Base-by-base conservation (phyloP, 2,888 invertebrate genomes). In the Deroplatys truncata region DNA sequence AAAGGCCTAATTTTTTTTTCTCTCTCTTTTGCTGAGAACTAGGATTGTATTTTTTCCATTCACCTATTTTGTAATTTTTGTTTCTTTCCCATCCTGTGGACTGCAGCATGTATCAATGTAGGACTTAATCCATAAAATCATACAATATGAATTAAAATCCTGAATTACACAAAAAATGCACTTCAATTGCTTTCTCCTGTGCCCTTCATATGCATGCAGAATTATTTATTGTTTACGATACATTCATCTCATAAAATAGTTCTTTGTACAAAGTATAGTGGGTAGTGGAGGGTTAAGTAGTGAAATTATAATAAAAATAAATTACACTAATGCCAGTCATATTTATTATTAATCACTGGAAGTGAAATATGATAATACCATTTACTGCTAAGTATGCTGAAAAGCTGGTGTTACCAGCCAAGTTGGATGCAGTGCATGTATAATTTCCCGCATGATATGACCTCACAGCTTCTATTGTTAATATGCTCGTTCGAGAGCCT, bases 331-430 rank as follows among this genome's bases (percentile, higher is more conserved):
- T 72, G 20, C 4, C 56, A 72, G 25, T 72, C 20, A 72, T 20
- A 72, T 72, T 25, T 72, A 20, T 20, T 72, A 72, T 7, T 20
- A 72, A 72, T 16, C 20, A 16, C 15, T 56, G 20, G 5, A 56
- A 72, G 20, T 72, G 25, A 7, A 72, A 72, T 72, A 25, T 72
- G 56, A 72, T 56, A 86, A 84, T 92, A 96, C 96, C 97, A 93
- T 97, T 97, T 90, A 97, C 96, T 93, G 95, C 95, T 92, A 97
- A 94, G 92, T 95, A 93, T 90, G 96, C 95, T 91, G 96, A 96
- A 93, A 96, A 95, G 93, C 96, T 96, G 92, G 95, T 94, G 88
- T 93, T 93, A 85, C 96, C 96, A 82, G 95, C 96, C 91, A 93
- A 93, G 92, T 96, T 96, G 91, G 94, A 94, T 84, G 95, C 96